phyloP scores from a whole-genome alignment of 2,888 invertebrate species.

The Drosophila kuntzei region DNA sequence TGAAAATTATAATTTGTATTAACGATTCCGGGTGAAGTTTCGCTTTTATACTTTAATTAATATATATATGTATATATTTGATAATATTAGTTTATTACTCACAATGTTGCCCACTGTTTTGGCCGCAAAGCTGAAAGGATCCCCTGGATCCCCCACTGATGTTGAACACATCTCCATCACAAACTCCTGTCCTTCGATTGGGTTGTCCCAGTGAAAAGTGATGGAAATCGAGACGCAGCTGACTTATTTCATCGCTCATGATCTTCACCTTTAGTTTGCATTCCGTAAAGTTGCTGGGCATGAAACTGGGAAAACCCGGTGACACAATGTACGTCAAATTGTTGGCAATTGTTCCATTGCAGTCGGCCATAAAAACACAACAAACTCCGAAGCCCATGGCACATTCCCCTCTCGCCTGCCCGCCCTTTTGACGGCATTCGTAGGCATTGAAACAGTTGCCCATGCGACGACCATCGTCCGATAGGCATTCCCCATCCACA shows the following conservation, averaged over 20 bases:
- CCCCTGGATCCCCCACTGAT: conserved; percentile 87
- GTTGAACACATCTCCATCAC: conserved; percentile 91
- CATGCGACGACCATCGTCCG: conserved; percentile 89
- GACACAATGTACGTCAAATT: conserved; percentile 94
- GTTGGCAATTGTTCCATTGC: conserved; percentile 90
- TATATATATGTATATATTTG: too few species aligned
- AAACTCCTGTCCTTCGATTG: conserved; percentile 91
- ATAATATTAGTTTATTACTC: conserved; percentile 77
- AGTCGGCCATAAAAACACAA: conserved; percentile 92
- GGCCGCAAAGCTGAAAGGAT: conserved; percentile 90
- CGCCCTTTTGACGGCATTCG: conserved; percentile 91
- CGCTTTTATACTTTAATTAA: background rate
- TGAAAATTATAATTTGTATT: too few species aligned
- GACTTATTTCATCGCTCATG: conserved; percentile 92
- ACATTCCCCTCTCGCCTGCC: conserved; percentile 90
- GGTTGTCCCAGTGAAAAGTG: conserved; percentile 95
- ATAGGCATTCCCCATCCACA: conserved; percentile 92
- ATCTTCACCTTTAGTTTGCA: conserved; percentile 91
- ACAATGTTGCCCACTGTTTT: conserved; percentile 94
- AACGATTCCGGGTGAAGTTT: too few species aligned
- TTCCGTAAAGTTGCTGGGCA: conserved; percentile 88
- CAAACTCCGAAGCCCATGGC: conserved; percentile 94
- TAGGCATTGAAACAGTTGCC: conserved; percentile 94
- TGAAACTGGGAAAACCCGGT: conserved; percentile 92
- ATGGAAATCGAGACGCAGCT: conserved; percentile 92